phyloP scores from a whole-genome alignment of 2,113 vertebrate species.

The Trematomus loennbergii region DNA sequence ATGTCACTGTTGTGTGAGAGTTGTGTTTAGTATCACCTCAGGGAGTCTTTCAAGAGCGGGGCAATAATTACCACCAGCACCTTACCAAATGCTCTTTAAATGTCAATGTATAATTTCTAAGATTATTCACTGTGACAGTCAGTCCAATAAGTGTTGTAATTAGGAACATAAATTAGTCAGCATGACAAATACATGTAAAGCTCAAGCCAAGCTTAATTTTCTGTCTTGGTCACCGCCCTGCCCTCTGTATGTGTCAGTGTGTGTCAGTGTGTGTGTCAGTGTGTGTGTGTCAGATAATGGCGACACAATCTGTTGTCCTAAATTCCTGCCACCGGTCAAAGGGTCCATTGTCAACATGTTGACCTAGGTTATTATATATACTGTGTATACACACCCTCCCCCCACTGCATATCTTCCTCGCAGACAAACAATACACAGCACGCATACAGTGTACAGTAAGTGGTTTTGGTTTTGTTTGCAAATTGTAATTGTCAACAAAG shows the following conservation, averaged over 20 bases:
- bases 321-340: constrained; percentile 24
- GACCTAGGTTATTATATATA: constrained; percentile 36
- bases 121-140: neutral
- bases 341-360: constrained; percentile 48
- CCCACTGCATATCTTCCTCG: constrained; percentile 13
- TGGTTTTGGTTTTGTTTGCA: neutral
- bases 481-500: neutral
- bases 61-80: neutral
- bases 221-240: constrained; percentile 12
- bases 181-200: too few relatives aligned
- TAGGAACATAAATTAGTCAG: neutral
- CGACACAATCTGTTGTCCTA: constrained; percentile 39
- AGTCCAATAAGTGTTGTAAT: neutral
- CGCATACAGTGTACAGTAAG: neutral
- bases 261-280: too few relatives aligned
- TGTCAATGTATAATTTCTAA: neutral
- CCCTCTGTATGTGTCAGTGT: neutral
- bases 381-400: constrained; percentile 4
- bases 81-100: neutral
- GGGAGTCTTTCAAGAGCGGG: neutral
- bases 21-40: constrained; percentile 21
- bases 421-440: neutral
- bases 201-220: constrained; percentile 12
- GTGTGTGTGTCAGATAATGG: constrained; percentile 3
- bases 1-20: constrained; percentile 15